phyloP scores from a whole-genome alignment of 2,797 vertebrate genomes.

The Coreius guichenoti region DNA sequence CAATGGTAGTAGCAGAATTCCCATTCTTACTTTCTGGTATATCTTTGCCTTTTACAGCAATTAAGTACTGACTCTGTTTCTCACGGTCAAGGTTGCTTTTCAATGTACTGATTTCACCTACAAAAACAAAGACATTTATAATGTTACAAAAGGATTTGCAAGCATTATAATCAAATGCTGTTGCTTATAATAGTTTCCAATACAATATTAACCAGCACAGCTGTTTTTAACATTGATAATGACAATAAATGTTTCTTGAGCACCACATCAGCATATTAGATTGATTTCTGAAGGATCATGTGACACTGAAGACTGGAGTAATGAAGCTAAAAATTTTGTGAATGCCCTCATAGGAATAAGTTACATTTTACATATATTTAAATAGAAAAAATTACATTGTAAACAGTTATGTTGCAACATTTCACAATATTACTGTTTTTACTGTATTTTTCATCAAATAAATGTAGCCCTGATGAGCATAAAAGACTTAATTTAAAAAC shows the following conservation, averaged over 20 bases:
- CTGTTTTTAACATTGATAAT: neutral
- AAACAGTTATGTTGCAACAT: too few relatives aligned
- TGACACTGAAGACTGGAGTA: neutral
- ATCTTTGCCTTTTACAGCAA: constrained; percentile 87
- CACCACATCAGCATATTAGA: neutral
- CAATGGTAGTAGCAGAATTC: constrained; percentile 81
- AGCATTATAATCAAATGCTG: too few relatives aligned
- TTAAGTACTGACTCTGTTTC: constrained; percentile 76
- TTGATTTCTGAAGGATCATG: neutral
- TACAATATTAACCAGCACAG: neutral
- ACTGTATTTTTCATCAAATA: neutral
- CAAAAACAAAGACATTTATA: constrained; percentile 25
- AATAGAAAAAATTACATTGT: neutral
- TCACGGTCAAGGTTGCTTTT: constrained; percentile 86
- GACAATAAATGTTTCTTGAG: neutral
- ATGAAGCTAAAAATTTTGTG: neutral
- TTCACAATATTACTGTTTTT: neutral
- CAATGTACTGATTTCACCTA: constrained; percentile 84
- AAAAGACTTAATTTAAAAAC: neutral
- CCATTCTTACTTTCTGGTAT: constrained; percentile 72
- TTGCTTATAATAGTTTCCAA: too few relatives aligned
- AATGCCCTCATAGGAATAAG: neutral
- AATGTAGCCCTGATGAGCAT: neutral
- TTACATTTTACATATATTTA: too few relatives aligned
- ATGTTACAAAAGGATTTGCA: neutral